phyloP scores from a whole-genome alignment of 1,140 invertebrate species.

The Cherax quadricarinatus region DNA sequence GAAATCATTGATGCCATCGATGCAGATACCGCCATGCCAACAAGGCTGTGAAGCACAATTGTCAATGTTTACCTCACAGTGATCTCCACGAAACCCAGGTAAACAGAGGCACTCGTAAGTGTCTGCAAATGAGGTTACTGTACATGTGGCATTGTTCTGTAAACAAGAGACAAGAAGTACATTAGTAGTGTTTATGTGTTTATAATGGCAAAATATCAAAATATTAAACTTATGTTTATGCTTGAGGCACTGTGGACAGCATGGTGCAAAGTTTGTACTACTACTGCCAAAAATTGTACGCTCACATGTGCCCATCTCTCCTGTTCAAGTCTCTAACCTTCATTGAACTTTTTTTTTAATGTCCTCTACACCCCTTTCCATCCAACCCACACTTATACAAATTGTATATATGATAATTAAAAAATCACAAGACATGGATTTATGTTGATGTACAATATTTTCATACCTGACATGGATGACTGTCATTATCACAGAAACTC shows the following conservation, averaged over 20 bases:
- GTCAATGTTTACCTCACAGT: conserved; percentile 73
- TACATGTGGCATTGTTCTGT: conserved; percentile 76
- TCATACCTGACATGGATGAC: conserved; percentile 95
- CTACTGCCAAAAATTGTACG: no score
- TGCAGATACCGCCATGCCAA: conserved; percentile 80
- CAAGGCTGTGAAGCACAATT: conserved; percentile 75
- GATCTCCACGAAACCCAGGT: conserved; percentile 74
- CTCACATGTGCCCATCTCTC: no score
- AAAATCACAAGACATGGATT: no score
- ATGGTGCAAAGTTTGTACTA: no score
- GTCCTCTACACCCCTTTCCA: no score
- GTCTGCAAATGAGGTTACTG: conserved; percentile 71
- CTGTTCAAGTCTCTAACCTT: no score
- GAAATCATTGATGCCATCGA: conserved; percentile 78
- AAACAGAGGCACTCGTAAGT: conserved; percentile 77
- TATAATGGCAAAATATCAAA: no score
- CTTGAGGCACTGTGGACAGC: no score
- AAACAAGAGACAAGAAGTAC: background rate
- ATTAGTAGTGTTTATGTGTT: background rate
- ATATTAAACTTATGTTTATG: no score
- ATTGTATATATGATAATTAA: no score
- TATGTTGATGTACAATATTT: background rate
- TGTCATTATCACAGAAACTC: conserved; percentile 94
- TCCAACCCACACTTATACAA: no score
- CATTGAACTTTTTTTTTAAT: no score